Conservation (phyloP, 2,888 invertebrate species). For the Cetonia aurata region DNA sequence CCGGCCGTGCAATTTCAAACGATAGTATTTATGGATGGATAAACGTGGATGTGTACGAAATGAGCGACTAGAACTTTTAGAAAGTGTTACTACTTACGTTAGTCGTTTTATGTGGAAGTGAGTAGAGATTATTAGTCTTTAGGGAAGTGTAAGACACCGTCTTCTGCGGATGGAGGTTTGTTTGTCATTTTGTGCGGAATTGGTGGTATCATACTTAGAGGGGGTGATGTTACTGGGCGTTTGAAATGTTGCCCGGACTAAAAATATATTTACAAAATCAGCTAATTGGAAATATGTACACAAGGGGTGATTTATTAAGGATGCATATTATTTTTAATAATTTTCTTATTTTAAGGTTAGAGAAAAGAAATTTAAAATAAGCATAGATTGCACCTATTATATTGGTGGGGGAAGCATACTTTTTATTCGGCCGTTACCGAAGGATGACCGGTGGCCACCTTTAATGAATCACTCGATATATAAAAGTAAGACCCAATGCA, state of each 20-base stretch:
- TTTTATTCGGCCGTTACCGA: too few species aligned
- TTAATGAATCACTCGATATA: too few species aligned
- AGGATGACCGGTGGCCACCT: too few species aligned
- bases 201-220: slow-evolving; percentile 58
- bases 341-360: too few species aligned
- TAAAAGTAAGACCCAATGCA: too few species aligned
- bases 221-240: slow-evolving; percentile 63
- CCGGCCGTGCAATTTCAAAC: slow-evolving; percentile 6
- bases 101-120: background rate
- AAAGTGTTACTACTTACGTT: background rate
- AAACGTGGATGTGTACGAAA: background rate
- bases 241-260: slow-evolving; percentile 63
- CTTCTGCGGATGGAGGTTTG: slow-evolving; percentile 51
- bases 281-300: too few species aligned
- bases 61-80: background rate
- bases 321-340: too few species aligned
- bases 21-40: background rate
- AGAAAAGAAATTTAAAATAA: too few species aligned
- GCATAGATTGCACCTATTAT: too few species aligned
- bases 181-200: slow-evolving; percentile 47
- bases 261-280: slow-evolving; percentile 54
- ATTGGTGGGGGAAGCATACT: too few species aligned
- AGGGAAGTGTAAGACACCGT: slow-evolving; percentile 57
- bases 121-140: slow-evolving; percentile 56
- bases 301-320: too few species aligned